phyloP scores from a whole-genome alignment of 2,888 invertebrate genomes.

The Megastigmus dorsalis region DNA sequence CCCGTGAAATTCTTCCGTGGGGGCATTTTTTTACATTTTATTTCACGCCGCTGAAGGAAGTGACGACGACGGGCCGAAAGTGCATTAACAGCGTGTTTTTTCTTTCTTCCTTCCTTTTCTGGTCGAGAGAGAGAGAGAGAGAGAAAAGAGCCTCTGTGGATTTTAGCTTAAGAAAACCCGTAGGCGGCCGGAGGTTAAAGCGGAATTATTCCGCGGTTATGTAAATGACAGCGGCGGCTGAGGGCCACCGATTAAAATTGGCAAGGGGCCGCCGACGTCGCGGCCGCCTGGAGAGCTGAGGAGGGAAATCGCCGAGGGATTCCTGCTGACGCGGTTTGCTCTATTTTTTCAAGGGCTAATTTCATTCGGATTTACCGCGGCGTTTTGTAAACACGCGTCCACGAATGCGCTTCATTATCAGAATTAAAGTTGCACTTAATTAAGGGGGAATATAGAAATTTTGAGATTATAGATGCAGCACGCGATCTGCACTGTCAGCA shows the following conservation, averaged over 20 bases:
- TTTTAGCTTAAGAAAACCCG: slow-evolving; percentile 1
- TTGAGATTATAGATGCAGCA: no score
- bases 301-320: not conserved
- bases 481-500: no score
- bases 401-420: no score
- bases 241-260: not conserved
- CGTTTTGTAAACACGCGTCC: no score
- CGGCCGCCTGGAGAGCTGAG: not conserved
- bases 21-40: slow-evolving; percentile 8
- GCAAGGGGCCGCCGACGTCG: no score
- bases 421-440: no score
- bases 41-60: not conserved
- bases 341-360: not conserved
- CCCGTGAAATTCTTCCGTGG: slow-evolving; percentile 5
- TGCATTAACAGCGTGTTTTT: slow-evolving; percentile 10
- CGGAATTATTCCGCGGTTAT: slow-evolving; percentile 6
- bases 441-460: no score
- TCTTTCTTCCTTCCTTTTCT: not conserved
- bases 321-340: not conserved
- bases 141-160: not conserved
- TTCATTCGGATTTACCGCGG: no score
- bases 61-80: no score
- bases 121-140: not conserved
- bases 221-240: not conserved
- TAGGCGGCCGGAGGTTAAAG: no score